Base-by-base conservation (phyloP, 2,888 invertebrate species). In the Synergus japonicus region DNA sequence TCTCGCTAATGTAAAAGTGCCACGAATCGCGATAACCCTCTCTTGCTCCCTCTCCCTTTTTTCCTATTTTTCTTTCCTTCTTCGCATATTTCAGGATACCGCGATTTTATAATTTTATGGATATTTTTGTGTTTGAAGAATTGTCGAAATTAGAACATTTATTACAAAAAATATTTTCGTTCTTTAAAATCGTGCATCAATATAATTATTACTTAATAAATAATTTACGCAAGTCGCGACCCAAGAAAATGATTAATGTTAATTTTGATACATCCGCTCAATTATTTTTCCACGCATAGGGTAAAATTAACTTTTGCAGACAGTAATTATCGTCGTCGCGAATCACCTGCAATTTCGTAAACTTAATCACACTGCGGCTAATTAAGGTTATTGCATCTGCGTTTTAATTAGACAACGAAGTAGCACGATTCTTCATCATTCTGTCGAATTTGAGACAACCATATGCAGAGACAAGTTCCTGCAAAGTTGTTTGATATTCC, bases 1-100 rank as follows among this genome's bases (percentile, higher is more conserved):
- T 91, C 91, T 88, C 85, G 85, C 89, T 89, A 91, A 91, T 91
- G 91, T 88, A 88, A 90, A 90, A 90, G 87, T 89, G 82, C 83
- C 83, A 78, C 82, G 77, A 86, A 73, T 73, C 73, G 37, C 73
- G 73, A 73, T 73, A 73, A 73, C 73, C 73, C 49, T 29, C 69
- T 37, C 37, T 60, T 22, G 22, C 60, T 4, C 12, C 22, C 60
- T 60, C 60, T 18, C 22, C 22, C 46, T 5, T 49, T 69, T 49
- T 69, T 15, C 4, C 69, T 37, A 49, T 73, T 37, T 73, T 73
- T 73, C 29, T 49, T 73, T 54, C 73, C 29, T 37, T 29, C n/a
- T 8, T 29, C 67, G 13, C 49, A 73, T 46, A 49, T 73, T 54
- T 73, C 15, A n/a, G 37, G 37, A 73, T 29, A 46, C 44, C 46